These are phyloP conservation scores for Helostoma temminkii DNA, from an alignment of 2,797 vertebrate species.

Conservation along the genomic window DNA sequence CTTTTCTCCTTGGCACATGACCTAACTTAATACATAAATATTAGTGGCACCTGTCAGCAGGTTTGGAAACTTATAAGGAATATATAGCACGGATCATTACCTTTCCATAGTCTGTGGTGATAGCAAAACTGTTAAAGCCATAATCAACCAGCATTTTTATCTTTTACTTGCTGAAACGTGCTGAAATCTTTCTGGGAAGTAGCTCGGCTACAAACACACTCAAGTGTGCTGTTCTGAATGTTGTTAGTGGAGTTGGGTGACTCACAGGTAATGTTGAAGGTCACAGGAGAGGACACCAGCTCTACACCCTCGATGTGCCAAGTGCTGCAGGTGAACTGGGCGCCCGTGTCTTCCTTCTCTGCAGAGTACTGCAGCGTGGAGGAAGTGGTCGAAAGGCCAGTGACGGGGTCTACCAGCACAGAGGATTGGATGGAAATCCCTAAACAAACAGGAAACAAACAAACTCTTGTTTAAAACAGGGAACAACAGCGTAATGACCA, in stretches of 20 bases:
- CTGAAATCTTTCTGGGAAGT: neutral
- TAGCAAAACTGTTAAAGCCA: neutral
- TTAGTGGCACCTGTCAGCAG: neutral
- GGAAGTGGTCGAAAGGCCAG: slow-evolving; percentile 85
- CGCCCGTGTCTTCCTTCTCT: slow-evolving; percentile 87
- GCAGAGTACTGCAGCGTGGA: slow-evolving; percentile 90
- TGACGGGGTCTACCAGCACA: slow-evolving; percentile 77
- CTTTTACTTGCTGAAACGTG: slow-evolving; percentile 5
- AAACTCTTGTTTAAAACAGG: slow-evolving; percentile 34
- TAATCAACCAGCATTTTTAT: neutral
- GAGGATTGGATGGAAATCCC: slow-evolving; percentile 72
- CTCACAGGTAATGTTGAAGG: slow-evolving; percentile 94
- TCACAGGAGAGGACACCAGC: slow-evolving; percentile 81
- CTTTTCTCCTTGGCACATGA: neutral
- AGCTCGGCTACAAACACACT: neutral
- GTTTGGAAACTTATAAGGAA: neutral
- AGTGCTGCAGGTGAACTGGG: slow-evolving; percentile 88
- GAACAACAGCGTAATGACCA: slow-evolving; percentile 7
- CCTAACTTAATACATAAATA: neutral
- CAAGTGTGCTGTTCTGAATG: neutral
- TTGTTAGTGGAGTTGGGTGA: slow-evolving; percentile 43
- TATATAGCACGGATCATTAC: slow-evolving; percentile 10
- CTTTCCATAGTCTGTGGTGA: slow-evolving; percentile 3
- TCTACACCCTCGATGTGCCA: slow-evolving; percentile 67
- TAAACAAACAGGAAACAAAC: slow-evolving; percentile 50